phyloP scores from a whole-genome alignment of 2,797 vertebrate species.

The Novumbra hubbsi region DNA sequence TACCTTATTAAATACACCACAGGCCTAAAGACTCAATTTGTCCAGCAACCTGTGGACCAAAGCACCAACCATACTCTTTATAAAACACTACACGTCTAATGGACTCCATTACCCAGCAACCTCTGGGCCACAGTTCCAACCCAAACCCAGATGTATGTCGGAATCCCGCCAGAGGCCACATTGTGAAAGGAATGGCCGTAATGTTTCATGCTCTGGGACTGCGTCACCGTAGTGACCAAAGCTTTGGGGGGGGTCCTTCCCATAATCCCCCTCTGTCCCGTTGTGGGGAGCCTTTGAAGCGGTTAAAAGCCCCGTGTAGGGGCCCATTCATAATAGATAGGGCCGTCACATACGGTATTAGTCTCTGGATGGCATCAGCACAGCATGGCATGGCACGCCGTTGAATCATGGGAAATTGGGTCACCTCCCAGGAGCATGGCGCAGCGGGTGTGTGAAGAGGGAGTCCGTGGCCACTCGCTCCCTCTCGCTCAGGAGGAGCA shows the following conservation, averaged over 20 bases:
- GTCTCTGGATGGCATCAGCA: neutral
- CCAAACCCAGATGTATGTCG: neutral
- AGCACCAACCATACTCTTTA: too few species aligned
- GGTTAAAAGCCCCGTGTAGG: neutral
- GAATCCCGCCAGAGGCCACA: neutral
- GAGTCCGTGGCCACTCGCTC: too few species aligned
- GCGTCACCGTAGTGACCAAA: neutral
- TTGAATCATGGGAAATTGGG: constrained; percentile 1
- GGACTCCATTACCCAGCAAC: neutral
- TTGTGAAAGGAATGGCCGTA: neutral
- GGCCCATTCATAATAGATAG: neutral
- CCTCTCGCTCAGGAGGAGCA: neutral
- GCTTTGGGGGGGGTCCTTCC: neutral
- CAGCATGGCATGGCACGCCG: neutral
- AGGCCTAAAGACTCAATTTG: too few species aligned
- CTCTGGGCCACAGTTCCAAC: neutral
- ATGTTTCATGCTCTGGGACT: neutral
- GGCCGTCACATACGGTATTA: neutral
- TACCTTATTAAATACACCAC: too few species aligned
- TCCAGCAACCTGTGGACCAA: too few species aligned
- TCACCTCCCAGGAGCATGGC: neutral
- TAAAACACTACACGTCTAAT: neutral
- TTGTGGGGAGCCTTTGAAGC: neutral
- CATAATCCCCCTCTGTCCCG: neutral
- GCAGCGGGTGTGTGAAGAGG: neutral